Evolutionary conservation across 2,888 invertebrate genomes (phyloP).

Genomic region (Eilema caniola): DNA sequence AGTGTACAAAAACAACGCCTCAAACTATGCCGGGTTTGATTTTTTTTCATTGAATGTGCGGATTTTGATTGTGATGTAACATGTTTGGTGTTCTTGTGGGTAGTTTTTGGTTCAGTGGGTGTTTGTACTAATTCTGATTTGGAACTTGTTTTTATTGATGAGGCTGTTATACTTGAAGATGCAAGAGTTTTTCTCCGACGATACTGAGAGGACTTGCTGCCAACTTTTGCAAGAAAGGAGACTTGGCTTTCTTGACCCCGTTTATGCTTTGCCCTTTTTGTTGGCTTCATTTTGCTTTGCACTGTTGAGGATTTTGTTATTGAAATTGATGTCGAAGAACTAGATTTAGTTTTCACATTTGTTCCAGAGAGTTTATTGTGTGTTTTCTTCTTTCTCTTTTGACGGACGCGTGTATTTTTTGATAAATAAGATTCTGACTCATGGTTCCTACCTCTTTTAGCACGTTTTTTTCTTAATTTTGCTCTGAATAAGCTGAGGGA

Average conservation of each 20-base stretch:
- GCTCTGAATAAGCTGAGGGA: conserved; percentile 59
- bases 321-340: conserved; percentile 23
- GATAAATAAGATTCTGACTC: conserved; percentile 8
- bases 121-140: conserved; percentile 22
- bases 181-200: background rate
- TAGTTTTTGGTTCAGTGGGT: background rate
- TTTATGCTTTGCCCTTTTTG: conserved; percentile 5
- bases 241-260: conserved; percentile 8
- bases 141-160: conserved; percentile 1
- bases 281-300: conserved; percentile 17
- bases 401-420: background rate
- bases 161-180: conserved; percentile 3
- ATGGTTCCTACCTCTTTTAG: background rate
- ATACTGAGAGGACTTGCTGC: conserved; percentile 6
- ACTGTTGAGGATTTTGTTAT: conserved; percentile 20
- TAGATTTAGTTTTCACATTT: conserved; percentile 8
- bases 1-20: conserved; percentile 60
- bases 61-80: conserved; percentile 23
- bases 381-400: background rate
- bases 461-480: conserved; percentile 47
- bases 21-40: conserved; percentile 28
- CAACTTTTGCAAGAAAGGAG: background rate
- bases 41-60: conserved; percentile 25
- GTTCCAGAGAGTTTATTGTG: conserved; percentile 18
- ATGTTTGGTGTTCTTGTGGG: background rate